These are phyloP conservation scores for Heptranchias perlo DNA, from an alignment of 2,113 vertebrate species.

Conservation along the genomic window DNA sequence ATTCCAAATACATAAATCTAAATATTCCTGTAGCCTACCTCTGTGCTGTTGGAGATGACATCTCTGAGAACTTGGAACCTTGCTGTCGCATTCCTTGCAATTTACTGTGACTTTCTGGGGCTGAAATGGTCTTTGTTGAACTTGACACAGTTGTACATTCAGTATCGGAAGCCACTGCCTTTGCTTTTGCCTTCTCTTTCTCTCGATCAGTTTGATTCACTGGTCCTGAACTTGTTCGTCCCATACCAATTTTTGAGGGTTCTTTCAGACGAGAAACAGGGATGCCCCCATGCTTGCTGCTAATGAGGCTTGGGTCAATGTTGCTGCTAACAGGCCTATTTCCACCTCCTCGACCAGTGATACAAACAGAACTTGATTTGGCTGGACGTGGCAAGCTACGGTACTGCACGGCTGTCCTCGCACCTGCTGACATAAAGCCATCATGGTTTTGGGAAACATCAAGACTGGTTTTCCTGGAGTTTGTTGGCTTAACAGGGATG, in stretches of 20 bases:
- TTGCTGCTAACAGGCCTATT: conserved; percentile 77
- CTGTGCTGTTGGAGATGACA: conserved; percentile 71
- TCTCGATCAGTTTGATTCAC: conserved; percentile 93
- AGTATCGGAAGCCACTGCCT: conserved; percentile 76
- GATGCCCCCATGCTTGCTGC: conserved; percentile 62
- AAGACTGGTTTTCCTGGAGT: conserved; percentile 80
- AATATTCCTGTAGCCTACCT: conserved; percentile 57
- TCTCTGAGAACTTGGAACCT: conserved; percentile 62
- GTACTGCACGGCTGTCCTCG: conserved; percentile 86
- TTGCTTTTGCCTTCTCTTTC: conserved; percentile 89
- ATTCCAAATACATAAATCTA: not conserved
- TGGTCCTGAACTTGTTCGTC: conserved; percentile 58
- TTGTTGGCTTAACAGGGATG: conserved; percentile 83
- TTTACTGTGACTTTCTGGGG: conserved; percentile 64
- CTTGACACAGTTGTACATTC: conserved; percentile 60
- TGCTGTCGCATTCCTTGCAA: conserved; percentile 64
- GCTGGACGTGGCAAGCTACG: conserved; percentile 90
- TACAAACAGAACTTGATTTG: conserved; percentile 84
- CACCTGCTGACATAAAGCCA: conserved; percentile 78
- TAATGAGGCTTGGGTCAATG: conserved; percentile 72
- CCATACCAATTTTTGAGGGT: conserved; percentile 58
- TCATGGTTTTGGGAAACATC: conserved; percentile 75
- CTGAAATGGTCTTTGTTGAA: conserved; percentile 58
- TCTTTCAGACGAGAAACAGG: conserved; percentile 71
- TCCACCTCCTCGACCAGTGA: conserved; percentile 63